Evolutionary conservation across 2,888 invertebrate genomes (phyloP).

Genomic region (Oasisia sp.): DNA sequence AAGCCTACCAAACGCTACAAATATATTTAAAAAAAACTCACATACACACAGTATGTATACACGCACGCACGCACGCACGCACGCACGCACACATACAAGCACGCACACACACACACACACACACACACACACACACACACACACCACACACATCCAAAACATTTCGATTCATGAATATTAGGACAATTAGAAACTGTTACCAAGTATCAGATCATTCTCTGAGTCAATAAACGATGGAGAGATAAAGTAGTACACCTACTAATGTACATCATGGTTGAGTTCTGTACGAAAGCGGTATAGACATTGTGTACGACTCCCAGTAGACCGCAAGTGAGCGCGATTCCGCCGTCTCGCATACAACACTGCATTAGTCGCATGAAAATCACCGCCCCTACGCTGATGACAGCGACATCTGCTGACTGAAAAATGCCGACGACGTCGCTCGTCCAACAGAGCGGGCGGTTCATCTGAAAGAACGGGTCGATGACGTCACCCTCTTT

Average conservation of each 20-base stretch:
- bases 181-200: neutral
- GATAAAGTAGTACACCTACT: conserved; percentile 17
- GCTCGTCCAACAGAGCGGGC: conserved; percentile 33
- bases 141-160: too few species aligned
- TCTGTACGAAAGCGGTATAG: conserved; percentile 31
- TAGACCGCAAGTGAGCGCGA: conserved; percentile 19
- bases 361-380: conserved; percentile 24
- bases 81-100: too few species aligned
- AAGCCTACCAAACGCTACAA: too few species aligned
- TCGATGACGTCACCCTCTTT: neutral
- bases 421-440: conserved; percentile 26
- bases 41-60: too few species aligned
- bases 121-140: too few species aligned
- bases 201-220: too few species aligned
- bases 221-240: neutral
- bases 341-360: conserved; percentile 2
- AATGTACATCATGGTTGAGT: conserved; percentile 31
- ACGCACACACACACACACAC: too few species aligned
- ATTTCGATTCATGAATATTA: too few species aligned
- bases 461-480: conserved; percentile 31
- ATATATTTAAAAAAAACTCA: too few species aligned
- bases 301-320: neutral
- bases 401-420: conserved; percentile 17
- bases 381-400: conserved; percentile 22
- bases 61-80: too few species aligned